Base-by-base conservation (phyloP, 2,113 vertebrate genomes). In the Oxyruncus cristatus region DNA sequence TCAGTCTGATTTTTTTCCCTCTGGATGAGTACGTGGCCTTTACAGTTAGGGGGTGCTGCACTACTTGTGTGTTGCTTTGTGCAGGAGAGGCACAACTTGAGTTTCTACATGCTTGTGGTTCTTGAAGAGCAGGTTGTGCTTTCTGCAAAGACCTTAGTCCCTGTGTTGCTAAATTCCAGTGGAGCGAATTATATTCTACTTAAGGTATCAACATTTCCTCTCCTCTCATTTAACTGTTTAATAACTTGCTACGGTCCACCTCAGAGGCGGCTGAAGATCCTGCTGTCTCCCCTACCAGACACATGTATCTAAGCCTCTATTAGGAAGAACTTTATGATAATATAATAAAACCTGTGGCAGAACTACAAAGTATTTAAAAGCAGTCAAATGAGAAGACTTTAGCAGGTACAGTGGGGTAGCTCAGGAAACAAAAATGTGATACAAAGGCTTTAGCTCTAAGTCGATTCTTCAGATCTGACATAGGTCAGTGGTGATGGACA, bases 171-270 rank as follows among this genome's bases (percentile, higher is more conserved):
- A 96, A 96, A 96, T 95, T 96, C 96, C 96, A 92, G 80, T 93
- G 88, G 91, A 96, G 88, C 89, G 91, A 96, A 93, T 87, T 58
- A 85, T 91, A 92, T 89, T 88, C 79, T 93, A 53, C 68, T 92
- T 87, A 91, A 96, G 93, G 95, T 96, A 94, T 93, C 92, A 96
- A 66, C 49, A 68, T 95, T 96, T 96, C 88, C 88, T 92, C 44
- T 95, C 58, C 59, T 94, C 76, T 67, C 32, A 33, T 82, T 92
- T 96, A 96, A 96, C 95, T 89, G n/a, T 95, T 94, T 47, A 65
- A 56, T 58, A 82, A 30, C 87, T 65, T 62, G 53, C 26, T 35
- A 15, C n/a, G 22, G 22, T 49, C 65, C 0, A 0, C 56, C 49
- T 81, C 47, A 93, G 68, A 84, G 32, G 61, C 26, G 32, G 41